Evolutionary conservation across 2,888 invertebrate species (phyloP), one percentile per base, ranked within the genome.

Genomic region (Pedicia rivosa): DNA sequence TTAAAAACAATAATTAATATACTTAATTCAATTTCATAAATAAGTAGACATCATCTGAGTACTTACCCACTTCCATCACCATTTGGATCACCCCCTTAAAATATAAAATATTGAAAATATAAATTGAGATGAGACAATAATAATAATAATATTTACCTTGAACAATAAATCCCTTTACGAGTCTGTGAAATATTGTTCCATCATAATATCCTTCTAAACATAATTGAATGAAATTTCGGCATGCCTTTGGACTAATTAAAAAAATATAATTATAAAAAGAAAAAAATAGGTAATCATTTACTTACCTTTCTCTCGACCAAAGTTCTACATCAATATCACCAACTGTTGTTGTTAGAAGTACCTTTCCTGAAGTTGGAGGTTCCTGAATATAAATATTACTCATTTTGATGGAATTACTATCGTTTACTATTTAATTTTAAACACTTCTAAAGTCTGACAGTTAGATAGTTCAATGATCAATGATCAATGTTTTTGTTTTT

Each of bases 301-400:
- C n/a, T n/a, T n/a, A n/a, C n/a, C n/a, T 74, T 65, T 98, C 98
- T 54, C 88, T 87, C 0, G 92, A 76, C 97, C 97, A 98, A 54
- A 98, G 63, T 60, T 99, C 98, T 43, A 99, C 74, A 50, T 99
- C 98, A 43, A 99, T 87, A 50, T 98, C 95, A 5, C 98, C 98
- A 1, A 82, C 86, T 26, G 86, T 73, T 3, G 98, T 98, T 57
- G 81, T 80, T 36, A 98, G 53, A 4, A 94, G 63, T 24, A 98
- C 87, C 70, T 97, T 95, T 49, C 94, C 97, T 31, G 78, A 72
- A 0, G 95, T 88, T 8, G 90, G 88, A 9, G 97, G 97, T 63
- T 97, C 97, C 57, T 91, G 86, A 50, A 97, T 91, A 54, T 97
- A 97, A 57, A 95, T 88, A 51, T 84, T 95, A 72, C 94, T 95